Conservation (phyloP, 2,888 invertebrate species). For the Drosophila leonis region DNA sequence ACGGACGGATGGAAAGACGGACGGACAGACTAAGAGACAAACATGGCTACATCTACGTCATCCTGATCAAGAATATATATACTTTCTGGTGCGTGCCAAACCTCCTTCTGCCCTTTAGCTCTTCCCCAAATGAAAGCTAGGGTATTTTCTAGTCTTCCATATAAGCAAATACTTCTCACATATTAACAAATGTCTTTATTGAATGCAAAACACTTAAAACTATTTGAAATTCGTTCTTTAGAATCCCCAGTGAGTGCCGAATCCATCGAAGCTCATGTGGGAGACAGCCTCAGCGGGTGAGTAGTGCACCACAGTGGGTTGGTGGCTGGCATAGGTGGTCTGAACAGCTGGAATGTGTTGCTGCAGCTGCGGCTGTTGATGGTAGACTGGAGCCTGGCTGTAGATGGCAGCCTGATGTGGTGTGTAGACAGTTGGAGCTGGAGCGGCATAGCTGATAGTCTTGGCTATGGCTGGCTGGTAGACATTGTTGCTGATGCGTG, state of each 20-base stretch:
- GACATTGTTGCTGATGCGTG: constrained; percentile 87
- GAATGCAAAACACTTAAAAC: constrained; percentile 17
- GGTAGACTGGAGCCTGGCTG: constrained; percentile 68
- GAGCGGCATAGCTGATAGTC: constrained; percentile 78
- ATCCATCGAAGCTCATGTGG: constrained; percentile 88
- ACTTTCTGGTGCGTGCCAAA: not conserved
- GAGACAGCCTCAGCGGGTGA: constrained; percentile 88
- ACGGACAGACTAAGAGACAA: no score
- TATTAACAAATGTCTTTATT: constrained; percentile 17
- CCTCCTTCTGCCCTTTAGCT: not conserved
- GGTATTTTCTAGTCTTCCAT: not conserved
- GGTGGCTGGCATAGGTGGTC: constrained; percentile 79
- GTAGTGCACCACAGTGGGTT: constrained; percentile 83
- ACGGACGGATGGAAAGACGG: no score
- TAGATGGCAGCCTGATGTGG: constrained; percentile 61
- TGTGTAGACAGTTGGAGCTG: constrained; percentile 64
- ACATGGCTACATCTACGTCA: not conserved
- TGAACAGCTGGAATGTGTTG: constrained; percentile 64
- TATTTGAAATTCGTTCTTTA: constrained; percentile 75
- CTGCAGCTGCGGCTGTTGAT: constrained; percentile 39
- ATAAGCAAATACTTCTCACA: not conserved
- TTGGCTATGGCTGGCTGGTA: constrained; percentile 85
- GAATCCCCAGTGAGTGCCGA: constrained; percentile 89
- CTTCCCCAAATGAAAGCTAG: not conserved
- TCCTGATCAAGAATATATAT: not conserved